Evolutionary conservation across 2,888 invertebrate genomes (phyloP), one percentile per base, ranked within the genome.

Genomic region (Micropterix aruncella): DNA sequence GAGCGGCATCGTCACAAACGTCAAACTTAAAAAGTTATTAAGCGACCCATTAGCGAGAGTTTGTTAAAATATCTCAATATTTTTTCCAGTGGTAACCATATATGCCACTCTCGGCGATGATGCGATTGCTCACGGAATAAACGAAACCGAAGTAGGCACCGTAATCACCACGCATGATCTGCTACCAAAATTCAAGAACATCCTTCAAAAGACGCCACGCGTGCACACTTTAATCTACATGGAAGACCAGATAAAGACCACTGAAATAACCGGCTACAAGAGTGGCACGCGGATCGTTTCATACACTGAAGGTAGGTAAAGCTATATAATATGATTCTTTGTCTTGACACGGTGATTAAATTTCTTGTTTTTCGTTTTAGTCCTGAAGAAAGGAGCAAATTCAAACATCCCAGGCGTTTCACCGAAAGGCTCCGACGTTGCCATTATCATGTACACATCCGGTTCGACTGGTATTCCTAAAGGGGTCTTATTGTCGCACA

Each of bases 391-490:
- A 52, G 70, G 71, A 1, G 56, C 54, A 17, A 49, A 50, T 9
- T 65, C 67, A 0, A 62, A 61, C 18, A 63, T 67, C 46, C 65
- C 69, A 69, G 39, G 65, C 16, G 66, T 70, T 3, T 73, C 77
- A 3, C 89, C 92, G 2, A 63, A 65, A 3, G 65, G 80, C 3
- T 68, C 77, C 12, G 96, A 97, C 62, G 80, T 84, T 3, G 97
- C 97, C 41, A 91, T 99, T 55, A 85, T 99, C 38, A 99, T 99
- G 97, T 99, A 97, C 73, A 99, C 97, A 2, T 94, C 93, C 53
- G 97, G 97, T 3, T 95, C 95, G 1, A 97, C 97, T 2, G 96
- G 95, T 43, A 79, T 85, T 47, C 95, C 95, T 0, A 95, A 95
- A 67, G 95, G 94, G 55, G 88, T 91, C 12, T 60, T 88, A 16